phyloP scores from a whole-genome alignment of 2,113 vertebrate genomes.

The Pterocles burchelli region DNA sequence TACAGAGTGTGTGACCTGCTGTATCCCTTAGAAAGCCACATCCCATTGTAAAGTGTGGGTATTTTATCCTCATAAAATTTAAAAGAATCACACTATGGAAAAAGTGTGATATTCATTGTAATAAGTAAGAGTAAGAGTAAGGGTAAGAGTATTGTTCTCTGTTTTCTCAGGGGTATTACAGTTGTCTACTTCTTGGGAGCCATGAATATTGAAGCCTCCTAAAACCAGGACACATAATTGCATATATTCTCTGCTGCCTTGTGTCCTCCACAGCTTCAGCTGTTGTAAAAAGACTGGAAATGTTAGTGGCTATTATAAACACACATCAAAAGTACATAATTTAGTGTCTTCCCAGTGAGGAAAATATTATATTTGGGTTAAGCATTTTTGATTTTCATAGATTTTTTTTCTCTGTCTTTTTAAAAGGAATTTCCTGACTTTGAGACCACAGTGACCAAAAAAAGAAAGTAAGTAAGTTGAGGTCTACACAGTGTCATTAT shows the following conservation, averaged over 20 bases:
- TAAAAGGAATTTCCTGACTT: constrained; percentile 75
- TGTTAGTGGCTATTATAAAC: background rate
- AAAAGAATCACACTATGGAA: background rate
- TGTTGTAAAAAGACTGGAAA: background rate
- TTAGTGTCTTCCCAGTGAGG: background rate
- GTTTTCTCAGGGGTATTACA: background rate
- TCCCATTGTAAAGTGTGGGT: rapidly evolving
- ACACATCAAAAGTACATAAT: background rate
- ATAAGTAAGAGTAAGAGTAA: too few species aligned
- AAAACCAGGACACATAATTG: background rate
- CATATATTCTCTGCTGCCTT: background rate
- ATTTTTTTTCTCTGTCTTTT: constrained; percentile 33
- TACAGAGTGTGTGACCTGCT: background rate
- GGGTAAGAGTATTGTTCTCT: background rate
- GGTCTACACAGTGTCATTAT: background rate
- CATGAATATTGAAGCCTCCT: background rate
- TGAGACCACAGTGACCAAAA: constrained; percentile 66
- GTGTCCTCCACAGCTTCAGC: background rate
- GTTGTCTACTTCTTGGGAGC: background rate
- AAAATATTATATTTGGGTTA: background rate
- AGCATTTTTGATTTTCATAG: background rate
- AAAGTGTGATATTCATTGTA: background rate
- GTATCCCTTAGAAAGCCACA: background rate
- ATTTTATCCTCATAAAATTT: background rate
- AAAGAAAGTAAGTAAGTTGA: constrained; percentile 85